These are phyloP conservation scores for Drosophila subquinaria DNA, from an alignment of 2,888 invertebrate species.

Conservation along the genomic window DNA sequence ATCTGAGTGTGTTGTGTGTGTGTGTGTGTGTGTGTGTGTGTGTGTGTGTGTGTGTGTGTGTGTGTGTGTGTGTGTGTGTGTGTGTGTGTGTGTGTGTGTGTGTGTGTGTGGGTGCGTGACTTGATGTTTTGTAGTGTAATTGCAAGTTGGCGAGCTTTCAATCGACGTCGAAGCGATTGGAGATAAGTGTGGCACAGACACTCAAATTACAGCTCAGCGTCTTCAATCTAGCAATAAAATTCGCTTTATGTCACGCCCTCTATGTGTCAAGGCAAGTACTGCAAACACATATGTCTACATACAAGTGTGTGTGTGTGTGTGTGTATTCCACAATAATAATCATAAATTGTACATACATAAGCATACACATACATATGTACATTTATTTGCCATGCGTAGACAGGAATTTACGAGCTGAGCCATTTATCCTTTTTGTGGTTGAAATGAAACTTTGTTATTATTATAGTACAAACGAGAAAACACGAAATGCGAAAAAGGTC, in stretches of 20 bases:
- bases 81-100: conserved; percentile 18
- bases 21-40: conserved; percentile 46
- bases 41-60: conserved; percentile 46
- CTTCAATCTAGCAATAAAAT: conserved; percentile 58
- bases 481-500: conserved; percentile 61
- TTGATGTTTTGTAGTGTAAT: conserved; percentile 62
- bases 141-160: conserved; percentile 66
- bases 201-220: conserved; percentile 71
- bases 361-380: conserved; percentile 11
- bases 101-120: conserved; percentile 52
- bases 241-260: conserved; percentile 65
- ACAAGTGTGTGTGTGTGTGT: conserved; percentile 3
- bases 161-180: conserved; percentile 49
- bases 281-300: background rate
- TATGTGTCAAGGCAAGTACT: conserved; percentile 34
- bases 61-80: conserved; percentile 40
- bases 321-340: conserved; percentile 15
- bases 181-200: conserved; percentile 70
- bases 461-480: conserved; percentile 46
- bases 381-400: conserved; percentile 43
- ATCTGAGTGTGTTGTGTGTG: conserved; percentile 1
- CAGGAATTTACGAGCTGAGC: conserved; percentile 57
- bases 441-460: conserved; percentile 65
- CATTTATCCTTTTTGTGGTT: conserved; percentile 41
- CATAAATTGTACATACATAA: conserved; percentile 25